A percentile compares a stretch with the other conserved stretches of the same genome.
Evolutionary conservation across 2,797 vertebrate species (phyloP).

Genomic region (Spinibarbus caldwelli): DNA sequence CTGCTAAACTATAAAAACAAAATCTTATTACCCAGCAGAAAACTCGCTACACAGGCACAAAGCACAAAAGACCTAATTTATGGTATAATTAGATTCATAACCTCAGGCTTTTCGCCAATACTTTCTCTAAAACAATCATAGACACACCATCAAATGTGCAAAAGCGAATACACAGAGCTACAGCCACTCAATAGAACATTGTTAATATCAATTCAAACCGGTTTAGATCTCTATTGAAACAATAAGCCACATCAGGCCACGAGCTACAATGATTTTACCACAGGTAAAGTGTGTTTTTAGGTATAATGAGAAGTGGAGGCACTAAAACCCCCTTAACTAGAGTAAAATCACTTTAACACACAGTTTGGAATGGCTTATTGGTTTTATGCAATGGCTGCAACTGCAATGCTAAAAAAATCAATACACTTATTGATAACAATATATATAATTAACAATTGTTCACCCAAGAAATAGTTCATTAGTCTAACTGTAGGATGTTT

Average conservation of each 20-base stretch:
- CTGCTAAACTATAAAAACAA: constrained; percentile 85
- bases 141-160: constrained; percentile 31
- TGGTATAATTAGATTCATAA: constrained; percentile 79
- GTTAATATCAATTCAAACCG: neutral
- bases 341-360: constrained; percentile 16
- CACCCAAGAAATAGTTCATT: neutral
- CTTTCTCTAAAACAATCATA: constrained; percentile 37
- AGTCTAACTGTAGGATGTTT: neutral
- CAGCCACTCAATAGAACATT: neutral
- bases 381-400: neutral
- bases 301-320: neutral
- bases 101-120: constrained; percentile 35
- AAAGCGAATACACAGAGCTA: constrained; percentile 23
- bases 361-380: neutral
- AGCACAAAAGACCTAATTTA: constrained; percentile 79
- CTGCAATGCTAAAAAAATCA: neutral
- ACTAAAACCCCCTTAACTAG: neutral
- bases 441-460: neutral
- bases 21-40: constrained; percentile 85
- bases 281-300: neutral
- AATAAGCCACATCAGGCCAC: neutral
- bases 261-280: neutral
- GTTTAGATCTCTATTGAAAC: neutral
- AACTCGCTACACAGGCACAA: constrained; percentile 70
- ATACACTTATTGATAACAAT: too few species aligned